Evolutionary conservation across 2,797 vertebrate genomes (phyloP), one percentile per base, ranked within the genome.

Genomic region (Cuculus canorus): DNA sequence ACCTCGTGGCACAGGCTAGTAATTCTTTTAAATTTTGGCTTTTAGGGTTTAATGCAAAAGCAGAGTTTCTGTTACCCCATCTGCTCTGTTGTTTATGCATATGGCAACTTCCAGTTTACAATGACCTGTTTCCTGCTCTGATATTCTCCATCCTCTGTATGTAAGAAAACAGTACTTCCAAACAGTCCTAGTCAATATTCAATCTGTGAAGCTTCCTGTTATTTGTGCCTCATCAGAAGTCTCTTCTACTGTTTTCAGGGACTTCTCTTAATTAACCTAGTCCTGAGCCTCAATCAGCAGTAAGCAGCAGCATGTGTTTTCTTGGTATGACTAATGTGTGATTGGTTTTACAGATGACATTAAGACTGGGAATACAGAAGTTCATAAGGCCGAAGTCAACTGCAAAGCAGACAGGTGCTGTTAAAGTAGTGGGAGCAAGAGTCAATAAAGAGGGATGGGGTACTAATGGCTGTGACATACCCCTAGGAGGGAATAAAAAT

Each of bases 121-220:
- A 53, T 78, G 25, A 70, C 6, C 32, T 32, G 14, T 25, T 76
- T 82, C n/a, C 43, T 54, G 27, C 24, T 57, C 47, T 78, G 57
- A 18, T 37, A 61, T 73, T 78, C 30, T 50, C 23, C 47, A 72
- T 16, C 30, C 52, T 19, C 54, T 17, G 9, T 41, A 21, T 39
- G 76, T 54, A 63, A 61, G 65, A 53, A 76, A 92, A 61, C 0
- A n/a, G 12, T 28, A 32, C 30, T 57, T 75, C 22, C 15, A 68
- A 57, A 30, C 27, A 79, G 41, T 7, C 14, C 32, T 4, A 4
- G 69, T 82, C 83, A 84, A 79, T 45, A 48, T 9, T 87, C 89
- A 73, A 89, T 82, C 78, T 89, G 81, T 57, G 71, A 76, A 28
- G 33, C 18, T 94, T 92, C 92, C 89, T 93, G 56, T 61, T 95